Evolutionary conservation across 2,113 vertebrate genomes (phyloP).

Genomic region (Rhadina sibilatrix): DNA sequence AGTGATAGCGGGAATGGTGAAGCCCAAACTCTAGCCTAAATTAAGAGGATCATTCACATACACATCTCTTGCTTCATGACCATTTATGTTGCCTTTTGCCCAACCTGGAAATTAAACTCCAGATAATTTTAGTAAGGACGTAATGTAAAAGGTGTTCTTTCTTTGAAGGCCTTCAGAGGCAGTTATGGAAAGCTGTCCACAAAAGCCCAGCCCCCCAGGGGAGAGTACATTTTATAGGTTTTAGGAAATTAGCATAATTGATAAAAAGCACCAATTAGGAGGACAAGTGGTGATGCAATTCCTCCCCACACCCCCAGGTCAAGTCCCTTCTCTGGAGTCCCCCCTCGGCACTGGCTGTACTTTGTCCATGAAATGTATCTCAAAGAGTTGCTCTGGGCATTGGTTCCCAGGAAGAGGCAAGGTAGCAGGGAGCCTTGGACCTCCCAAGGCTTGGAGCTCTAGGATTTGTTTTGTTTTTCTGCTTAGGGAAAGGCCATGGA

Average conservation of each 20-base stretch:
- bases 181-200: background rate
- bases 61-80: background rate
- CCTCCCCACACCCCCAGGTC: too few relatives aligned
- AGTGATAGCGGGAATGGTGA: background rate
- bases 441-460: background rate
- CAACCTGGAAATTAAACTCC: background rate
- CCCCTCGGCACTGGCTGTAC: too few relatives aligned
- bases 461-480: background rate
- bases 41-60: background rate
- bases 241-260: background rate
- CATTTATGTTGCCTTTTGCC: background rate
- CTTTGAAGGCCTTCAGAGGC: background rate
- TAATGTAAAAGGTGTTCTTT: background rate
- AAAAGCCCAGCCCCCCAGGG: background rate
- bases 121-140: background rate
- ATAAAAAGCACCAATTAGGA: background rate
- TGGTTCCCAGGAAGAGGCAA: background rate
- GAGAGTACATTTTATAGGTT: background rate
- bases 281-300: background rate
- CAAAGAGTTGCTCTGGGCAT: accelerated
- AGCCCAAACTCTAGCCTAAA: background rate
- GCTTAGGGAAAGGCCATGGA: background rate
- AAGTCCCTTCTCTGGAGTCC: background rate
- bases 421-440: background rate
- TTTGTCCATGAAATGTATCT: background rate